Evolutionary conservation across 2,888 invertebrate species (phyloP), one percentile per base, ranked within the genome.

Genomic region (Leucophenga maculata): DNA sequence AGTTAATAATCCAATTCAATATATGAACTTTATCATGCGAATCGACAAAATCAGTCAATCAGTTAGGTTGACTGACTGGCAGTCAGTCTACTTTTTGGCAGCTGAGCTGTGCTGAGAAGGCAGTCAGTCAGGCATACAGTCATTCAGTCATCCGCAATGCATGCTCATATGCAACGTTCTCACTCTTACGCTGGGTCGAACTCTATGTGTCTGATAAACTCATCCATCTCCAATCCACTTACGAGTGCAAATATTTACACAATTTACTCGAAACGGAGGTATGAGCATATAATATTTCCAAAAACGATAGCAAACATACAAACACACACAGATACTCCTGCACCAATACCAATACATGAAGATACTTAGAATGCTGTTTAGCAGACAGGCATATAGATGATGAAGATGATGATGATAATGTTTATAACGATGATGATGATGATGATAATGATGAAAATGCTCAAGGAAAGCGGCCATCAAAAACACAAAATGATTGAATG

Each of bases 181-280:
- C 14, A 39, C 39, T 18, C 16, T 32, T 39, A 39, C 32, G 6
- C 18, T 62, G 32, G 18, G 32, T 57, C 14, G 26, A 22, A 13
- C 20, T 60, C 20, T 54, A 18, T 32, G 13, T 52, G 32, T 60
- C 74, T 85, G 85, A 86, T 86, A 86, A 86, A 86, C 85, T 85
- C 86, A 86, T 86, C 85, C 86, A 86, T 86, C 86, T 86, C 80
- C 86, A 86, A 86, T 86, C 86, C 86, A 86, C 86, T 86, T 86
- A 86, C 85, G 80, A 86, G 82, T 73, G 78, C 86, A 86, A 86
- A 86, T 86, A 86, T 86, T 86, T 85, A 83, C 85, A 82, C 82
- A 82, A 82, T 84, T 83, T 81, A 83, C 78, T 78, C 83, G 79
- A 83, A 84, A 79, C 82, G 79, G 79, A 82, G 81, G 84, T 83